Conservation (phyloP, 2,888 invertebrate species). For the Trimorus sp. region DNA sequence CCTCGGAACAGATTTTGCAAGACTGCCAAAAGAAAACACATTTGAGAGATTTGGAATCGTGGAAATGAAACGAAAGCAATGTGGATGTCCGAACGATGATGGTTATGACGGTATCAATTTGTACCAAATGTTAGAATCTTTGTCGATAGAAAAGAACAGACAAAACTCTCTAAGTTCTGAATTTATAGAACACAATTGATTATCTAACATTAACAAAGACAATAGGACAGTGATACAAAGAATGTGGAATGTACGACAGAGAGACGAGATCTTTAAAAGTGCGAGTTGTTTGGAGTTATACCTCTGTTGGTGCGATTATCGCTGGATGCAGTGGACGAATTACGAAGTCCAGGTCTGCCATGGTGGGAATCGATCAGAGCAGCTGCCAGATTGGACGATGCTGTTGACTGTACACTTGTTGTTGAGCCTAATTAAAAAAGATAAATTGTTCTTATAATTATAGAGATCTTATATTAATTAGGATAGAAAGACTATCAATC, state of each 20-base stretch:
- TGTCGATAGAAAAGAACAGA: background rate
- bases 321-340: constrained; percentile 76
- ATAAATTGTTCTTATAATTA: background rate
- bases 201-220: background rate
- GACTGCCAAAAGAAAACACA: constrained; percentile 75
- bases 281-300: constrained; percentile 60
- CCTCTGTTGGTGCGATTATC: constrained; percentile 80
- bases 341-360: constrained; percentile 79
- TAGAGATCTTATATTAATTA: no score
- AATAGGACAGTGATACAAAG: background rate
- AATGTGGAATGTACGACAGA: constrained; percentile 23
- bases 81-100: constrained; percentile 49
- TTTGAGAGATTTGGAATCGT: constrained; percentile 52
- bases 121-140: constrained; percentile 13
- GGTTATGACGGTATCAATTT: constrained; percentile 31
- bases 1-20: constrained; percentile 78
- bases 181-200: background rate
- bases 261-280: background rate
- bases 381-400: constrained; percentile 84
- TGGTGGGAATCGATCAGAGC: constrained; percentile 84
- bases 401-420: constrained; percentile 80
- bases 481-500: no score
- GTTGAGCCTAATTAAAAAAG: constrained; percentile 74
- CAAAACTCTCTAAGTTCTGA: background rate
- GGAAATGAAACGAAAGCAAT: constrained; percentile 45